Conservation (phyloP, 2,113 vertebrate genomes). For the Crotophaga sulcirostris region DNA sequence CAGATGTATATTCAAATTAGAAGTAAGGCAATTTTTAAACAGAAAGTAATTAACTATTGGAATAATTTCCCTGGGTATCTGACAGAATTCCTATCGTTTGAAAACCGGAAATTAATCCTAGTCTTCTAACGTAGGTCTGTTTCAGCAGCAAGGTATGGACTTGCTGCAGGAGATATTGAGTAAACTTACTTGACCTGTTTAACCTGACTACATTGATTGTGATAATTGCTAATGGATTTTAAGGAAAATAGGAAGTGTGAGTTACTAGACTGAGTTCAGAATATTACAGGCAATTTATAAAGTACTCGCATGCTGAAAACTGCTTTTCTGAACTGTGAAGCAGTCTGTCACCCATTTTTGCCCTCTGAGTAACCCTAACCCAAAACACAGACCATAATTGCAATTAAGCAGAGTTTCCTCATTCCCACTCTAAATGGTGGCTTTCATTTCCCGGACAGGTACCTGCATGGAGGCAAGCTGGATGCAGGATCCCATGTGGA, state of each 20-base stretch:
- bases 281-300: background rate
- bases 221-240: background rate
- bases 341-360: background rate
- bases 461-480: conserved; percentile 75
- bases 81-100: background rate
- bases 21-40: background rate
- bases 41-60: background rate
- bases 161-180: background rate
- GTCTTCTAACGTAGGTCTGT: background rate
- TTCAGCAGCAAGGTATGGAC: background rate
- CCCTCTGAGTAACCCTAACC: background rate
- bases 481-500: conserved; percentile 54
- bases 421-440: background rate
- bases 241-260: background rate
- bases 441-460: conserved; percentile 59
- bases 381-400: background rate
- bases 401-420: background rate
- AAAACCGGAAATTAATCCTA: background rate
- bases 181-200: background rate
- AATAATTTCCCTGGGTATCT: background rate
- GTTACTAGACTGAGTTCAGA: background rate
- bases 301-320: background rate
- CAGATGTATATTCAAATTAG: background rate
- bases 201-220: background rate
- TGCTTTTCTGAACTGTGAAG: background rate